These are phyloP conservation scores for Nomada ferruginata DNA, from an alignment of 2,888 invertebrate genomes.

Conservation along the genomic window DNA sequence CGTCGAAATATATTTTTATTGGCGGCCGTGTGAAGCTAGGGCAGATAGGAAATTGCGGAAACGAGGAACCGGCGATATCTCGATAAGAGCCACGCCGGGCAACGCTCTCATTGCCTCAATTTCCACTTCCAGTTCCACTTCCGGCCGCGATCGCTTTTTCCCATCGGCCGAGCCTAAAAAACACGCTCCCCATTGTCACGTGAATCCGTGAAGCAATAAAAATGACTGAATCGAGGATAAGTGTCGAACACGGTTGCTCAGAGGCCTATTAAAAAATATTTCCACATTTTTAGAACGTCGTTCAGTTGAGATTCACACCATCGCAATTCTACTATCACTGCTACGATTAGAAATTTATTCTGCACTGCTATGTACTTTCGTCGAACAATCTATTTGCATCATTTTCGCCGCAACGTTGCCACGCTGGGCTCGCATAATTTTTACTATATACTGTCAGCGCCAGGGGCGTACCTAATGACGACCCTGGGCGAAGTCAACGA, in stretches of 20 bases:
- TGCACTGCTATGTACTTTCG: not conserved
- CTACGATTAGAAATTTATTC: not conserved
- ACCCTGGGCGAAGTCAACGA: constrained; percentile 64
- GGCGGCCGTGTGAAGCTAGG: constrained; percentile 52
- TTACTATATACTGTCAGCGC: constrained; percentile 20
- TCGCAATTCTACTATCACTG: no score
- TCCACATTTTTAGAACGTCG: not conserved
- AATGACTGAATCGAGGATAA: constrained; percentile 32
- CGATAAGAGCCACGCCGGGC: constrained; percentile 80
- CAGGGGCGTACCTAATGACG: constrained; percentile 53
- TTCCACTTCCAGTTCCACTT: constrained; percentile 82
- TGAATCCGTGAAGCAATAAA: constrained; percentile 50
- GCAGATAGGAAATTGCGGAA: constrained; percentile 79
- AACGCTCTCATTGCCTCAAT: constrained; percentile 83
- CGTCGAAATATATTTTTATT: constrained; percentile 70
- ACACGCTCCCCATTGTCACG: constrained; percentile 62
- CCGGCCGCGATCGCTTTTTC: constrained; percentile 79
- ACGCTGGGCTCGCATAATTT: constrained; percentile 37
- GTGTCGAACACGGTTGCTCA: not conserved
- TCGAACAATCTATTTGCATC: not conserved
- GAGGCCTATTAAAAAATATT: not conserved
- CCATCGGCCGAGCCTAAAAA: constrained; percentile 77
- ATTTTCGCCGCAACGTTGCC: not conserved
- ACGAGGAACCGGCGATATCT: constrained; percentile 81
- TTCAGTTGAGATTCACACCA: no score